phyloP scores from a whole-genome alignment of 2,888 invertebrate species.

The Cantharis flavilabris region DNA sequence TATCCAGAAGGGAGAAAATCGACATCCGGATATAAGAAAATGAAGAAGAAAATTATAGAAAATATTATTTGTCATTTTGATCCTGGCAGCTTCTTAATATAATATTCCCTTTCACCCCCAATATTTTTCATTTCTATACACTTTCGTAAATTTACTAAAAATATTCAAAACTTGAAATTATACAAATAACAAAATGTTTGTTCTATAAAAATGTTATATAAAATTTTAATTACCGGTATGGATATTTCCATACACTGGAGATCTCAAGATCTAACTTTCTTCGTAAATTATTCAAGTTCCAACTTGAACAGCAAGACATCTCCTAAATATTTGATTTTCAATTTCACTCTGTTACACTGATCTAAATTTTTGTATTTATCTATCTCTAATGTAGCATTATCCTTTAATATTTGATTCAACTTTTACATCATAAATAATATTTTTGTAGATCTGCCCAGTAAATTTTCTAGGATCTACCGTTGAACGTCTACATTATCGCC shows the following conservation, averaged over 20 bases:
- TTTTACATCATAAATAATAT: background rate
- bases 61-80: no score
- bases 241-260: background rate
- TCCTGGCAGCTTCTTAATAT: no score
- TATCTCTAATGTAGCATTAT: background rate
- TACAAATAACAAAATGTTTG: background rate
- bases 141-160: background rate
- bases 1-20: no score
- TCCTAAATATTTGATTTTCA: background rate
- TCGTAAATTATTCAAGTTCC: background rate
- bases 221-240: background rate
- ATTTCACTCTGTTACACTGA: background rate
- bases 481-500: no score
- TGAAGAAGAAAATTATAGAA: no score
- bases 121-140: background rate
- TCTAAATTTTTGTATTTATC: background rate
- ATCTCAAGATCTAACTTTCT: background rate
- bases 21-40: no score
- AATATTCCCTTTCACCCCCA: no score
- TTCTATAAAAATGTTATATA: background rate
- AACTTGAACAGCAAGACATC: background rate
- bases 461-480: no score
- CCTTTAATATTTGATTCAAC: background rate
- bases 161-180: background rate
- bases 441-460: background rate